Base-by-base conservation (phyloP, 2,113 vertebrate species). In the Cavia aperea region DNA sequence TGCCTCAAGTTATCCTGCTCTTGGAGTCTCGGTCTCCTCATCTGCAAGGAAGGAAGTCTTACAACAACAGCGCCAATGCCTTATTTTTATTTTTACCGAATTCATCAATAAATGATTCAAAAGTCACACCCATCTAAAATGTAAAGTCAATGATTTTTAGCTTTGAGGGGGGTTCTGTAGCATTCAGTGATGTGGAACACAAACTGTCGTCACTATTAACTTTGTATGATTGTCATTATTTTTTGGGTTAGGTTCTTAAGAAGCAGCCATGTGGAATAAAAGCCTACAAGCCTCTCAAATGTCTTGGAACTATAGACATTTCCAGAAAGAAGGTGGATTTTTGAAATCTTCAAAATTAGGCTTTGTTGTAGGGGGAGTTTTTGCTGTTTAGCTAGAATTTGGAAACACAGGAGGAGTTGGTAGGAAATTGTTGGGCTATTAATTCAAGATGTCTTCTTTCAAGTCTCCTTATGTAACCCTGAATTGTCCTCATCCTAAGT, bases 41-140 rank as follows among this genome's bases (percentile, higher is more conserved):
- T 43, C 39, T 81, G 81, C 16, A 79, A 46, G 49, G 93, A 86
- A 86, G 7, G 43, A 56, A 29, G 72, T n/a, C 18, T 68, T 62
- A 43, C 1, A 49, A 39, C 49, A 85, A 39, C 49, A 85, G 65
- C n/a, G 68, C n/a, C 15, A n/a, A 73, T 26, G 36, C 63, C 49
- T 65, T 5, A 58, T 54, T 68, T 72, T 63, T 87, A 8, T 62
- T 24, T 33, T 60, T 31, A 89, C 72, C 5, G 65, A 36, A 2
- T 86, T 84, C 78, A 85, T 88, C 78, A 79, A 75, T 31, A 85
- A 68, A 43, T n/a, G 82, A 94, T 88, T 95, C 49, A 82, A 31
- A 78, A 63, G 49, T n/a, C 23, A 56, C 60, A 49, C 6, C 33
- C 77, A 66, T 9, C 65, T 83, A 81, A 94, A 93, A 12, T 39